Percentiles rank a stretch among this genome's conserved stretches.
phyloP scores from a whole-genome alignment of 53 echinoderm and acorn worm species.

The Luidia sarsii region DNA sequence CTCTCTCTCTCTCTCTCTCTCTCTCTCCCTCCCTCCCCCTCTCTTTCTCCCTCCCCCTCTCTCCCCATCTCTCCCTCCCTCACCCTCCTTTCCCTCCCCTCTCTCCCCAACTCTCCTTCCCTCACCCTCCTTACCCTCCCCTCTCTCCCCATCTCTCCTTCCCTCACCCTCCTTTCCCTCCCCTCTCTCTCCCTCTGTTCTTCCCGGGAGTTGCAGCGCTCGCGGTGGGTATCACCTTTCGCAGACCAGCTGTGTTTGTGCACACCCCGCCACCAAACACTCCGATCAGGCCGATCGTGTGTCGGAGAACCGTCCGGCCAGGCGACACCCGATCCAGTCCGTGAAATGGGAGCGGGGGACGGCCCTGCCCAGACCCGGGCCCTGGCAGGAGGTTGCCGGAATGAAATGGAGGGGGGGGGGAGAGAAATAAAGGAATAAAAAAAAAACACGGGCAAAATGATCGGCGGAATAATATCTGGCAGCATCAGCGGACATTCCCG shows the following conservation, averaged over 20 bases:
- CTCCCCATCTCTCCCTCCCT: too few species aligned
- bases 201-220: conserved; percentile 22
- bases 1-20: too few species aligned
- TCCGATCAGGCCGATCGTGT: conserved; percentile 30
- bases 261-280: conserved; percentile 53
- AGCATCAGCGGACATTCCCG: conserved; percentile 46
- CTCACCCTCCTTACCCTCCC: too few species aligned
- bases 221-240: conserved; percentile 32
- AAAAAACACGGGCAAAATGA: conserved; percentile 43
- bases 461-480: conserved; percentile 46
- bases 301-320: conserved; percentile 35
- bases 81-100: too few species aligned
- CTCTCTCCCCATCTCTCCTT: too few species aligned
- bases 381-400: conserved; percentile 34
- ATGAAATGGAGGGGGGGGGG: too few species aligned
- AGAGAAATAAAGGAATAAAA: too few species aligned
- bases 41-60: too few species aligned
- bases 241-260: conserved; percentile 53
- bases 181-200: too few species aligned
- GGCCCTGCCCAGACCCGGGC: not conserved
- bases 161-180: too few species aligned
- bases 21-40: too few species aligned
- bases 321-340: conserved; percentile 48
- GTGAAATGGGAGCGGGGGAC: conserved; percentile 34
- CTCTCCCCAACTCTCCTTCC: too few species aligned